These are phyloP conservation scores for Hemicordylus capensis DNA, from an alignment of 2,113 vertebrate species.

Conservation along the genomic window DNA sequence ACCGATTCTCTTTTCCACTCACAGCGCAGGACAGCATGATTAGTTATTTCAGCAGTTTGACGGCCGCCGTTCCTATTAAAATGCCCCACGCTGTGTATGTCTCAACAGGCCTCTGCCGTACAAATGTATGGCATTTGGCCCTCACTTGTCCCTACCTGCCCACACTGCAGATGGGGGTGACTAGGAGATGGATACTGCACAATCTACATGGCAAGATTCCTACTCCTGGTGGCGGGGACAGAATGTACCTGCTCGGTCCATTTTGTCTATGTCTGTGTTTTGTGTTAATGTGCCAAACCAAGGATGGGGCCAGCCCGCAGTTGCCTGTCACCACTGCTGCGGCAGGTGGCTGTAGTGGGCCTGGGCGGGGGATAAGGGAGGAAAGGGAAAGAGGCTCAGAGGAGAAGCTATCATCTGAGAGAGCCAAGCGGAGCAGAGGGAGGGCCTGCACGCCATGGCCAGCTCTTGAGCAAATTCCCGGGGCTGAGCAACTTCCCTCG, in stretches of 20 bases:
- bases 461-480: too few species aligned
- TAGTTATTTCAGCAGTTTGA: background rate
- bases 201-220: background rate
- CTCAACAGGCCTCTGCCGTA: background rate
- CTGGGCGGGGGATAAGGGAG: too few species aligned
- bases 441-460: too few species aligned
- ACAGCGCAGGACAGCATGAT: too few species aligned
- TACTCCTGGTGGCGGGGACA: background rate
- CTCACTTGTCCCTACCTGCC: background rate
- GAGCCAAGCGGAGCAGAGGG: too few species aligned
- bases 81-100: background rate
- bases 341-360: too few species aligned
- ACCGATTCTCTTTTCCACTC: background rate
- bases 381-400: too few species aligned
- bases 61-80: background rate
- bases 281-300: background rate
- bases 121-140: background rate
- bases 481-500: too few species aligned
- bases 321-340: too few species aligned
- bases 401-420: too few species aligned
- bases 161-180: background rate
- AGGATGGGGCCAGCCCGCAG: background rate
- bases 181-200: background rate
- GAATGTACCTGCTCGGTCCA: background rate
- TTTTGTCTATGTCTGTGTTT: background rate